Evolutionary conservation across 2,797 vertebrate genomes (phyloP).

Genomic region (Sparidentex hasta): DNA sequence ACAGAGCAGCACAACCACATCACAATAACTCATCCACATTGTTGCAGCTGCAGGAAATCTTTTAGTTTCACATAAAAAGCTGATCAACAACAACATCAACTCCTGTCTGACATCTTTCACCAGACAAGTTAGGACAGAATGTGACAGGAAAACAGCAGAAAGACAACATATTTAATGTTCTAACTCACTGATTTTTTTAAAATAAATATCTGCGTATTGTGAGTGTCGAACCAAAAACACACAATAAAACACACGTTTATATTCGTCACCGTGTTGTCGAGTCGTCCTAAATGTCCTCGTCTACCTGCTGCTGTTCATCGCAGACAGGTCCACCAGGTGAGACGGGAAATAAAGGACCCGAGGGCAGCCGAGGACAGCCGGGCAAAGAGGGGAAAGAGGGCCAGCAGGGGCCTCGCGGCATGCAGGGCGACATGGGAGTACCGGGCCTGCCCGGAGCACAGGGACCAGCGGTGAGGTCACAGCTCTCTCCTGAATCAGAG

Average conservation of each 20-base stretch:
- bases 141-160: too few species aligned
- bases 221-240: too few species aligned
- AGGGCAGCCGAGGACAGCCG: conserved; percentile 90
- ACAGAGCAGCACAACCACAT: neutral
- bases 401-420: conserved; percentile 89
- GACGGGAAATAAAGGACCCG: conserved; percentile 91
- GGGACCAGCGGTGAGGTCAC: conserved; percentile 88
- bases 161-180: too few species aligned
- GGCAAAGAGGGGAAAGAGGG: conserved; percentile 91
- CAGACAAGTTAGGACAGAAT: too few species aligned
- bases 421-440: conserved; percentile 93
- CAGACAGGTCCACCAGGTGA: conserved; percentile 94
- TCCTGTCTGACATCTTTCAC: too few species aligned
- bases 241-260: neutral
- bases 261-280: neutral
- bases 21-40: too few species aligned
- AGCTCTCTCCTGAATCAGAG: neutral
- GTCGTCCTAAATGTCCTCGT: neutral
- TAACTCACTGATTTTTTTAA: too few species aligned
- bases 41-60: too few species aligned
- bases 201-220: too few species aligned
- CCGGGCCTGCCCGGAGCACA: conserved; percentile 91
- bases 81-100: too few species aligned
- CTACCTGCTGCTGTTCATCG: conserved; percentile 10
- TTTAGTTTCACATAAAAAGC: too few species aligned